phyloP scores from a whole-genome alignment of 2,113 vertebrate species.

The Hemicordylus capensis region DNA sequence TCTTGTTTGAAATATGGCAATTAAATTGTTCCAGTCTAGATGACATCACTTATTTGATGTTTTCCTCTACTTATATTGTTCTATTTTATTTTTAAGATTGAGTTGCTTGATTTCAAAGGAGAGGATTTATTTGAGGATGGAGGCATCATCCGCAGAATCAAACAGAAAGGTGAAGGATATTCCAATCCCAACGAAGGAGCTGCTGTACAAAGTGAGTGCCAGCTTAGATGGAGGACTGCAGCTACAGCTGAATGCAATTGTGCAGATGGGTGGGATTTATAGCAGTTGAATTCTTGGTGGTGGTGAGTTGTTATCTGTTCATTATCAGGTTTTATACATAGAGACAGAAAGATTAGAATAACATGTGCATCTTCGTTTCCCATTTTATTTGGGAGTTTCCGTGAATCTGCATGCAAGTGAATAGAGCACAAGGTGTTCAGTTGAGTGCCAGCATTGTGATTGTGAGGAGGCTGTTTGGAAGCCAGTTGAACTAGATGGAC shows the following conservation, averaged over 20 bases:
- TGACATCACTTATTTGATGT: neutral
- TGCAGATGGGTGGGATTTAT: too few relatives aligned
- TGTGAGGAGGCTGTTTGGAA: neutral
- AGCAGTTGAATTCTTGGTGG: neutral
- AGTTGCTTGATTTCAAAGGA: conserved; percentile 91
- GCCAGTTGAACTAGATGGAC: neutral
- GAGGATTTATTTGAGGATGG: conserved; percentile 90
- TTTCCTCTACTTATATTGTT: conserved; percentile 24
- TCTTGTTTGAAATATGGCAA: conserved; percentile 15
- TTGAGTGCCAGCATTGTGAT: neutral
- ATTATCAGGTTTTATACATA: neutral
- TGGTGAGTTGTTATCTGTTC: neutral
- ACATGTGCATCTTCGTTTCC: neutral
- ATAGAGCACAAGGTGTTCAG: neutral
- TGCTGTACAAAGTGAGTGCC: conserved; percentile 84
- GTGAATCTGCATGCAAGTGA: neutral
- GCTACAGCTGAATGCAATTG: neutral
- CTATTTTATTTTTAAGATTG: conserved; percentile 78
- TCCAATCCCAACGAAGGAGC: conserved; percentile 92
- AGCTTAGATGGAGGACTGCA: neutral
- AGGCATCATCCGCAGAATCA: conserved; percentile 92
- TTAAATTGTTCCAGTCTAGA: neutral
- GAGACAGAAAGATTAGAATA: neutral
- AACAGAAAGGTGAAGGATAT: conserved; percentile 91
- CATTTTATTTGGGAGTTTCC: neutral